Conservation (phyloP, 2,113 vertebrate genomes). For the Aythya baeri region DNA sequence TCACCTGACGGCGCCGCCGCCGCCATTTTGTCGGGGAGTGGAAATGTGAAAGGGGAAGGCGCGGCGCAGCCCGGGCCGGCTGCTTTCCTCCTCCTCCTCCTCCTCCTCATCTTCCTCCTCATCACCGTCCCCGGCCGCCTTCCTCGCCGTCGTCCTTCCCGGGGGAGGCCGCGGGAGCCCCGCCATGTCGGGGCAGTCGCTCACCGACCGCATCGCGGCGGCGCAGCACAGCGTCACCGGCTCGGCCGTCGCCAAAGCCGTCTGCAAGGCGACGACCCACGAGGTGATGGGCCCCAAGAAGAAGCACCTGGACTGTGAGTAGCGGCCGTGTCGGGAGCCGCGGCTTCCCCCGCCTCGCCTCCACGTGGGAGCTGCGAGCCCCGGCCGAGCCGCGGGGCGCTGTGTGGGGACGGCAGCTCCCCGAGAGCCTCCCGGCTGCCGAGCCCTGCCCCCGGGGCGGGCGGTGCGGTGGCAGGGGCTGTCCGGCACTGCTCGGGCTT, state of each 20-base stretch:
- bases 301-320: constrained; percentile 93
- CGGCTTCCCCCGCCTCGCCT: not conserved
- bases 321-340: not conserved
- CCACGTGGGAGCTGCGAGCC: not conserved
- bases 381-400: no score
- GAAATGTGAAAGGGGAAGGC: constrained; percentile 48
- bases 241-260: constrained; percentile 88
- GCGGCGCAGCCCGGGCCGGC: not conserved
- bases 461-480: no score
- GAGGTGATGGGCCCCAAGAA: constrained; percentile 93
- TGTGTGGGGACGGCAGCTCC: no score
- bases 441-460: no score
- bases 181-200: constrained; percentile 85
- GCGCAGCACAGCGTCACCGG: constrained; percentile 97
- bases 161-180: not conserved
- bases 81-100: no score
- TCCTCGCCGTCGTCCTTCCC: not conserved
- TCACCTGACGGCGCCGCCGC: constrained; percentile 9
- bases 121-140: not conserved
- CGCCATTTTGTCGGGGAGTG: constrained; percentile 71
- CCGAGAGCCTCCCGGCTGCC: no score
- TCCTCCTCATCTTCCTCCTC: no score
- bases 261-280: constrained; percentile 84
- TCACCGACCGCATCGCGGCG: constrained; percentile 94
- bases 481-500: not conserved